phyloP scores from a whole-genome alignment of 2,797 vertebrate genomes.

The Anas bahamensis region DNA sequence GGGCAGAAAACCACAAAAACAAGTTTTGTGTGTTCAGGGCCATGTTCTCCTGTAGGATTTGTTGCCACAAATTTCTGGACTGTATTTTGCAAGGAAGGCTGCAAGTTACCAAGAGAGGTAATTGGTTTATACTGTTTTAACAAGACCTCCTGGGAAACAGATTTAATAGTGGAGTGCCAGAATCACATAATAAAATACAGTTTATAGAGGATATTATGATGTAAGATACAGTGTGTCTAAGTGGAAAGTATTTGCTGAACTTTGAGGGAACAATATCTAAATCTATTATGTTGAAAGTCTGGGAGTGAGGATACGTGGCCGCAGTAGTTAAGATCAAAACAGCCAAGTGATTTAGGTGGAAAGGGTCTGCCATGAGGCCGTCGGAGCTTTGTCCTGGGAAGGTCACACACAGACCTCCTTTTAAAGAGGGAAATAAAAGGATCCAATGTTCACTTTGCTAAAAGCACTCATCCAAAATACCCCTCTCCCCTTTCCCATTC shows the following conservation, averaged over 20 bases:
- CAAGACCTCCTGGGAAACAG: constrained; percentile 71
- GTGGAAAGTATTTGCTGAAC: constrained; percentile 41
- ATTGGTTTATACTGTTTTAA: constrained; percentile 77
- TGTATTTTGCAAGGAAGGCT: constrained; percentile 67
- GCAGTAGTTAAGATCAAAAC: not conserved
- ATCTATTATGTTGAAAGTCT: not conserved
- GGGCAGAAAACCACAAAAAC: constrained; percentile 26
- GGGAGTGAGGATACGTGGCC: not conserved
- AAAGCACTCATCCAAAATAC: not conserved
- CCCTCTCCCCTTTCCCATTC: not conserved
- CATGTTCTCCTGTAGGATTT: constrained; percentile 34
- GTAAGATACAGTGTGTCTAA: constrained; percentile 8
- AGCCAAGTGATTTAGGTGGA: constrained; percentile 3
- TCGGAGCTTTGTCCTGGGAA: not conserved
- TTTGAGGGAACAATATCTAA: constrained; percentile 26
- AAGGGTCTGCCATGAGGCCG: not conserved
- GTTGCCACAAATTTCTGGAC: constrained; percentile 64
- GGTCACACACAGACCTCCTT: not conserved
- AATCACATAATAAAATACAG: constrained; percentile 64
- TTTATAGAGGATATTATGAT: constrained; percentile 47
- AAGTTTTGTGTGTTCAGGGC: constrained; percentile 61
- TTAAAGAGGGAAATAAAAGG: not conserved
- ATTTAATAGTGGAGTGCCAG: constrained; percentile 45
- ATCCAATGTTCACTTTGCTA: not conserved
- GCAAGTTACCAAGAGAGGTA: constrained; percentile 65